A percentile compares a stretch with the other conserved stretches of the same genome.
These are phyloP conservation scores for Helicolenus hilgendorfi DNA, from an alignment of 2,797 vertebrate species.

Conservation along the genomic window DNA sequence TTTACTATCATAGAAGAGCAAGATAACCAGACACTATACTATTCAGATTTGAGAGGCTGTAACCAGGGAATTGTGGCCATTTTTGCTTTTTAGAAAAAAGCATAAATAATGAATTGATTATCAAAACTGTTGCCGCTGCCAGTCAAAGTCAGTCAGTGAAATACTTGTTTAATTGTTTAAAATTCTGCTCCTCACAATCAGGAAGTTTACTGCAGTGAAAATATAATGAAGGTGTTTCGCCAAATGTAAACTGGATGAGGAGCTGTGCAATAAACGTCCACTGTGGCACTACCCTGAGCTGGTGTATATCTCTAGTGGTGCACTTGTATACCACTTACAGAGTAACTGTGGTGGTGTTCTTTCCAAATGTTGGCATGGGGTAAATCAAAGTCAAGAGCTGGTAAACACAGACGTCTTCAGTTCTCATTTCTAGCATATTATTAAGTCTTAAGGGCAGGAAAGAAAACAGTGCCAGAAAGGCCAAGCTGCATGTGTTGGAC, in stretches of 20 bases:
- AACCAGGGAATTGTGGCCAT: neutral
- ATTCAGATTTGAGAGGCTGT: neutral
- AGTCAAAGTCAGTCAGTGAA: neutral
- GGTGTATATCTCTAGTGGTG: conserved; percentile 6
- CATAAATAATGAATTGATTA: neutral
- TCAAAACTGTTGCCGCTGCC: neutral
- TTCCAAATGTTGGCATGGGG: conserved; percentile 32
- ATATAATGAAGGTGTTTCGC: neutral
- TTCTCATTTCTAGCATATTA: neutral
- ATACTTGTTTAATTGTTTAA: neutral
- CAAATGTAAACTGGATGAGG: neutral
- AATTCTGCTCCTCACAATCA: neutral
- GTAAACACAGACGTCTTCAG: neutral
- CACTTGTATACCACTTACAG: conserved; percentile 22
- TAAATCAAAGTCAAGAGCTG: conserved; percentile 26
- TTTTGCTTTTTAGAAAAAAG: neutral
- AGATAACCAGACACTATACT: neutral
- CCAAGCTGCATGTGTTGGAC: neutral
- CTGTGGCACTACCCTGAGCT: neutral
- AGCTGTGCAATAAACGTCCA: conserved; percentile 8
- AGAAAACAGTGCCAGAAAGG: neutral
- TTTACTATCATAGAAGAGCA: neutral
- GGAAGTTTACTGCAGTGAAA: neutral
- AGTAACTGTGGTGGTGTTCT: conserved; percentile 9
- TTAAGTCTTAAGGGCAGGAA: conserved; percentile 5